Evolutionary conservation across 2,113 vertebrate species (phyloP), one percentile per base, ranked within the genome.

Genomic region (Nerophis ophidion): DNA sequence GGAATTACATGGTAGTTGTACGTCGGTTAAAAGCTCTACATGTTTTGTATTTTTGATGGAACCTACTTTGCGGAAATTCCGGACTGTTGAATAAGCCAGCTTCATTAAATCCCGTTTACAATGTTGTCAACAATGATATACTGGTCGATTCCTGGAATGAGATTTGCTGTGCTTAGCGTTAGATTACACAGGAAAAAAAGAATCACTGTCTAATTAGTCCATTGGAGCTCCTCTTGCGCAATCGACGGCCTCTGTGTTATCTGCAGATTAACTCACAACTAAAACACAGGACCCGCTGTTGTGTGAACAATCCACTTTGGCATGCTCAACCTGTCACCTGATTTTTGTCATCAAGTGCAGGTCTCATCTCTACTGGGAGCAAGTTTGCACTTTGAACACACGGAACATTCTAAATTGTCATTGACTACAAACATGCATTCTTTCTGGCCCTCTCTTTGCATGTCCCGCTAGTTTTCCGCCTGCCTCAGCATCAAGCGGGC

Each of bases 391-490:
- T 50, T 44, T 55, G 15, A 48, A 35, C 26, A 44, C 40, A 44
- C 10, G 10, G 40, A 44, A 52, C 49, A 13, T 47, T 70, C 60
- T 61, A 46, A 61, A 57, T 14, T n/a, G 12, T 69, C 56, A 14
- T 52, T 17, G 6, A 14, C 15, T 0, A 8, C 15, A 59, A 16
- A 45, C 57, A 46, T 52, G 60, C 69, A 52, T 17, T 38, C 48
- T 58, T 59, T 51, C 57, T 56, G 36, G 61, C 44, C 44, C 17
- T 51, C 19, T 66, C 44, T 71, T 65, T 72, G 65, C 51, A 5
- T 16, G 67, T 64, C 60, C 67, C 58, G 0, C 66, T 65, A 50
- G 7, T 50, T 84, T 85, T 80, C 59, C 75, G 61, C 70, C 68
- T 10, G 19, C 60, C 58, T 74, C 72, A 70, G 64, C 57, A 75